Base-by-base conservation (phyloP, 2,113 vertebrate species). In the Thalassarche chlororhynchos region DNA sequence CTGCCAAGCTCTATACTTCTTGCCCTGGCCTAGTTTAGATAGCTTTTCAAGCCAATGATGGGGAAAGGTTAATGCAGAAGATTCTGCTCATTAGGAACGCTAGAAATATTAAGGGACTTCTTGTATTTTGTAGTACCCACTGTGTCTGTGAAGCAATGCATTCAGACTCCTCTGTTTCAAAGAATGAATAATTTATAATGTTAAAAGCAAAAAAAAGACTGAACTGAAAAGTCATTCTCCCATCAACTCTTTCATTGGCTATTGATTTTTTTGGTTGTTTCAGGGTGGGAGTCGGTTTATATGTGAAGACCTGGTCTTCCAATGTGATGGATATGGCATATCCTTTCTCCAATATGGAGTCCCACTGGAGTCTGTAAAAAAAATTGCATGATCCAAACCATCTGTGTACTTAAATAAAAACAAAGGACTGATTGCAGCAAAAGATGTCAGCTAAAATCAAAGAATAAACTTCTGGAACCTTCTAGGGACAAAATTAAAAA, bases 21-120 rank as follows among this genome's bases (percentile, higher is more conserved):
- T 93, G 69, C 62, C 61, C 74, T 95, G 95, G 70, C 89, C 93
- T 95, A 92, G 52, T 95, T 95, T 93, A 81, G 72, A 54, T 61
- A 89, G 57, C 14, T 92, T 75, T 96, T 84, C 23, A 79, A 96
- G 36, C 47, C 80, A 83, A 4, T n/a, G 58, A 55, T 79, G 70
- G 34, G 14, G 69, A 84, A 92, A 93, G 65, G 70, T 94, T 87
- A 94, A 93, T 85, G 54, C 42, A 84, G 69, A 92, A 89, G 44
- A 84, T 84, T 85, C 61, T 84, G 26, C 34, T 84, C 49, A n/a
- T 91, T 89, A 89, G 17, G 21, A 91, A 66, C 1, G 0, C 9
- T 34, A 49, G 77, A 84, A 92, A 71, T 90, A 78, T 54, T 78
- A 78, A 68, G 65, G 34, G 51, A 60, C 7, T 77, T 69, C 25